Evolutionary conservation across 2,113 vertebrate species (phyloP).

Genomic region (Hypocryptadius cinnamomeus): DNA sequence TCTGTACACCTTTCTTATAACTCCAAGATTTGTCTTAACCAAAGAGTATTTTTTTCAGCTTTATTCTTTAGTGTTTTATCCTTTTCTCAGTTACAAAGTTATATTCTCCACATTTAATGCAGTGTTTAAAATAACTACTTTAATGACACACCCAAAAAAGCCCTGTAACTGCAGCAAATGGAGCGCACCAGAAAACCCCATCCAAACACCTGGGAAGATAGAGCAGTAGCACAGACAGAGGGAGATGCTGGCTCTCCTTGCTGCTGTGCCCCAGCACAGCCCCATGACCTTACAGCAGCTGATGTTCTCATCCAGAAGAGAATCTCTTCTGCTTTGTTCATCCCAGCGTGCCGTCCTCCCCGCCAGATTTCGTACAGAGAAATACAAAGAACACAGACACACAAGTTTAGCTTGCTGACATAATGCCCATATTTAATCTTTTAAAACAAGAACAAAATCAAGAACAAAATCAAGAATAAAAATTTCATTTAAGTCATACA

Average conservation of each 20-base stretch:
- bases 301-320: not conserved
- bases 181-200: not conserved
- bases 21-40: not conserved
- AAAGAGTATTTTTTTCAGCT: not conserved
- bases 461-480: conserved; percentile 70
- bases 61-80: not conserved
- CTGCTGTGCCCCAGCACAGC: not conserved
- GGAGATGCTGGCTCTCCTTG: not conserved
- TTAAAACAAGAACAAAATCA: conserved; percentile 70
- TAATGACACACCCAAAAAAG: not conserved
- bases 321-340: not conserved
- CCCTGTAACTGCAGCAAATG: not conserved
- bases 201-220: not conserved
- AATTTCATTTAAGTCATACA: conserved; percentile 72
- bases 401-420: conserved; percentile 61
- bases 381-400: conserved; percentile 24
- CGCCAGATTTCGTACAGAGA: not conserved
- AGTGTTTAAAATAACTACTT: not conserved
- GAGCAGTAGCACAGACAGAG: not conserved
- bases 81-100: not conserved
- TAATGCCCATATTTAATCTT: conserved; percentile 78
- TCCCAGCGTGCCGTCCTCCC: not conserved
- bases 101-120: not conserved
- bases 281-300: not conserved
- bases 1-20: not conserved